A percentile compares a stretch with the other conserved stretches of the same genome.
Evolutionary conservation across 2,888 invertebrate species (phyloP).

Genomic region (Dasypogon diadema): DNA sequence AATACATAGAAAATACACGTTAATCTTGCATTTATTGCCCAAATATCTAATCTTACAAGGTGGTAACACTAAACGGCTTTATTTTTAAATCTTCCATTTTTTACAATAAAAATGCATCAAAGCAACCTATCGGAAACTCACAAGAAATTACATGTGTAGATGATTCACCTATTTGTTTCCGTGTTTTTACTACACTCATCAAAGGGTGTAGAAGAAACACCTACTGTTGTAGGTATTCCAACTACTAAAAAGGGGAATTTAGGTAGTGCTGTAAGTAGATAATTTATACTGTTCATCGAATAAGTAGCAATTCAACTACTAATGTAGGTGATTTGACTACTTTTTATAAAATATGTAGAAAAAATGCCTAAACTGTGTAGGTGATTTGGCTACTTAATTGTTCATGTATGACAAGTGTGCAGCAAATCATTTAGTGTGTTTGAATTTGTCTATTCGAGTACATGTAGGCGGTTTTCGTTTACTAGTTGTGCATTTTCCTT

Average conservation of each 20-base stretch:
- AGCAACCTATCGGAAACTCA: background rate
- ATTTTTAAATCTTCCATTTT: no score
- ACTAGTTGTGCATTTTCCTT: no score
- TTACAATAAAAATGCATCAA: no score
- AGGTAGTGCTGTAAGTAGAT: background rate
- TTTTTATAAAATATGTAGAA: background rate
- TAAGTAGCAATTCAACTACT: background rate
- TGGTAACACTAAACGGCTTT: background rate
- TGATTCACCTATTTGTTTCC: background rate
- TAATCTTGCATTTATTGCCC: background rate
- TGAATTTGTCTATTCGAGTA: no score
- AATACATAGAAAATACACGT: background rate
- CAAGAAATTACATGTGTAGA: background rate
- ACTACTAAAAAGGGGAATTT: background rate
- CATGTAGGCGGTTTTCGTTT: background rate
- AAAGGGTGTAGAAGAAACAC: background rate
- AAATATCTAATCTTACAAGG: background rate
- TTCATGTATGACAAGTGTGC: no score
- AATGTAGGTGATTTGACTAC: background rate
- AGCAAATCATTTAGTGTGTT: no score
- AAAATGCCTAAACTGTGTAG: no score
- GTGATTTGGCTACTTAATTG: no score
- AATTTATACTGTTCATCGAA: background rate
- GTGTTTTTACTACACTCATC: background rate
- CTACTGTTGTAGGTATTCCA: background rate